Base-by-base conservation (phyloP, 2,888 invertebrate species). In the Archips crataeganus region DNA sequence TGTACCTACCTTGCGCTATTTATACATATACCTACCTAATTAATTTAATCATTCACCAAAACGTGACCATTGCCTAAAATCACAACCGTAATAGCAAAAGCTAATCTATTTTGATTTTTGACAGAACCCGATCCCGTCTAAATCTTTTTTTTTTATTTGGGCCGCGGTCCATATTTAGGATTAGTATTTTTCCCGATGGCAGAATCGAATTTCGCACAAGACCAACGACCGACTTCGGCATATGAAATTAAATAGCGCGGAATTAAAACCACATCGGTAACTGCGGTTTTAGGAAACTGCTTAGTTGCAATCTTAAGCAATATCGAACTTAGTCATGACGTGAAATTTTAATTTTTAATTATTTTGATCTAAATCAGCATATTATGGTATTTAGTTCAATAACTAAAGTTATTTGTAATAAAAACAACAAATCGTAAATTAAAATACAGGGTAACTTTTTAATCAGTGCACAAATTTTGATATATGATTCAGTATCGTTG, bases 221-320 rank as follows among this genome's bases (percentile, higher is more conserved):
- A 42, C 57, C 68, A 34, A 49, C 59, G 63, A 68, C 73, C 73
- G 67, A 57, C 45, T 62, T 61, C 54, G 67, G 54, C 62, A 57
- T 70, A 39, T 68, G 15, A 23, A 65, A 59, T 59, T 69, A 59
- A 64, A 70, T 54, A 51, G 54, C 47, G 60, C 49, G 72, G 36
- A 62, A 74, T 65, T 60, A 49, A 68, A 73, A 70, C 69, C 68
- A 36, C 42, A n/a, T 51, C 60, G 69, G 42, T 51, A 23, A 2
- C 15, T 64, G 73, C 42, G 73, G 68, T 69, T 73, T 64, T 49
- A 9, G 63, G 8, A 54, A 47, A 70, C 65, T 51, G 65, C 65
- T 32, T 54, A 54, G 36, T 68, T 73, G 69, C 49, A 74, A 69
- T 70, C 60, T 54, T 70, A 42, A 60, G 59, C 49, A 69, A 70